Evolutionary conservation across 2,797 vertebrate species (phyloP), one percentile per base, ranked within the genome.

Genomic region (Nannoperca obscura): DNA sequence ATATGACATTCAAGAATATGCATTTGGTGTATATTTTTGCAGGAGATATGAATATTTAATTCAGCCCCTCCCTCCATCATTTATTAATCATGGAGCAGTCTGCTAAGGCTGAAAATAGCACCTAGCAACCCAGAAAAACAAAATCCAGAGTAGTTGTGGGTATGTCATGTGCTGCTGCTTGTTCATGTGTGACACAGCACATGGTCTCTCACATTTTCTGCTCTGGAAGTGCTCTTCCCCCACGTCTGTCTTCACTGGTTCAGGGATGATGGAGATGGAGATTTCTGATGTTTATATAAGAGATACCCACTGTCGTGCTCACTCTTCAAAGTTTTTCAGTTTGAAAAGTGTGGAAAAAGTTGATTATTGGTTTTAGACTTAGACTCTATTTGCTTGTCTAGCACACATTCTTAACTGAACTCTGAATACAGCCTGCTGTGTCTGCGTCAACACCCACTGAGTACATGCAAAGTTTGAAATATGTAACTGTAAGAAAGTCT

Each of bases 31-130:
- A 72, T 77, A 50, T 86, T 78, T 78, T 75, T 87, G 85, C 76
- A 79, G 81, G 64, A 70, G 54, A 78, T 83, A 92, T 94, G 84
- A 93, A 95, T 94, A 89, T 93, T 95, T 95, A 76, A 95, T 93
- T 90, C 68, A 22, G 71, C 77, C 86, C 86, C 86, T 78, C 89
- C 89, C 83, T 89, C 84, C 55, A 36, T 90, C 91, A 95, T 95
- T 91, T 93, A 93, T 95, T 94, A 95, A 94, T 94, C 91, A 95
- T 94, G 78, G 83, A 76, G 64, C 91, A 89, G 92, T 95, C 94
- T 95, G 94, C 86, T 88, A 53, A 7, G 76, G 88, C 91, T 94
- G 86, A 91, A 95, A 95, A 94, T 94, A 95, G 92, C 70, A 44
- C 81, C 61, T 85, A 83, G 82, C 87, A 94, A 90, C 86, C 92